A percentile compares a stretch with the other conserved stretches of the same genome.
phyloP scores from a whole-genome alignment of 2,113 vertebrate species.

The Embiotoca jacksoni region DNA sequence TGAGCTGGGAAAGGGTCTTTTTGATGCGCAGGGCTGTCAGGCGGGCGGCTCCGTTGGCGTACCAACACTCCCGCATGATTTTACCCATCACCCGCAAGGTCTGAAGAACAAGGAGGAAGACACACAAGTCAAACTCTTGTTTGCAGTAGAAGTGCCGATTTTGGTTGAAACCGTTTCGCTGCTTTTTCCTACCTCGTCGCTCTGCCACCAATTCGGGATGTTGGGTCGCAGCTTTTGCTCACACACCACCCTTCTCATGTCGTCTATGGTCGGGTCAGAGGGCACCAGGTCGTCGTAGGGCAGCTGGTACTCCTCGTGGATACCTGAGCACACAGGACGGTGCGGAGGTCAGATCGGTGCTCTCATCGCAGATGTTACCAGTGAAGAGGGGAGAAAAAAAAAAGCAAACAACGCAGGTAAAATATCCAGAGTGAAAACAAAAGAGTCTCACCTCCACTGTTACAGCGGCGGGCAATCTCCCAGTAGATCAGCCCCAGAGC shows the following conservation, averaged over 20 bases:
- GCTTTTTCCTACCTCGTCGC: slow-evolving; percentile 88
- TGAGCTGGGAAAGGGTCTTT: slow-evolving; percentile 97
- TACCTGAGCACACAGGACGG: slow-evolving; percentile 80
- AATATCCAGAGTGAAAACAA: slow-evolving; percentile 35
- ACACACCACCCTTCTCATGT: slow-evolving; percentile 97
- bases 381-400: background rate
- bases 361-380: slow-evolving; percentile 1
- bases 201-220: slow-evolving; percentile 98
- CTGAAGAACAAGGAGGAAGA: slow-evolving; percentile 71
- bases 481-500: slow-evolving; percentile 96
- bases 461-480: slow-evolving; percentile 96
- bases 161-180: background rate
- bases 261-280: slow-evolving; percentile 96
- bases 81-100: slow-evolving; percentile 95
- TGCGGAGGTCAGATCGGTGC: slow-evolving; percentile 14
- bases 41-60: slow-evolving; percentile 92
- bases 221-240: slow-evolving; percentile 95
- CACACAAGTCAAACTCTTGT: background rate
- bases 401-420: slow-evolving; percentile 22
- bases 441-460: slow-evolving; percentile 88
- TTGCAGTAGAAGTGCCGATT: background rate
- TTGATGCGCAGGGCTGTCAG: slow-evolving; percentile 96
- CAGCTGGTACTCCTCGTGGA: slow-evolving; percentile 97
- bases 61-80: slow-evolving; percentile 99
- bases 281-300: slow-evolving; percentile 97